Conservation (phyloP, 2,113 vertebrate genomes). For the Cromileptes altivelis region DNA sequence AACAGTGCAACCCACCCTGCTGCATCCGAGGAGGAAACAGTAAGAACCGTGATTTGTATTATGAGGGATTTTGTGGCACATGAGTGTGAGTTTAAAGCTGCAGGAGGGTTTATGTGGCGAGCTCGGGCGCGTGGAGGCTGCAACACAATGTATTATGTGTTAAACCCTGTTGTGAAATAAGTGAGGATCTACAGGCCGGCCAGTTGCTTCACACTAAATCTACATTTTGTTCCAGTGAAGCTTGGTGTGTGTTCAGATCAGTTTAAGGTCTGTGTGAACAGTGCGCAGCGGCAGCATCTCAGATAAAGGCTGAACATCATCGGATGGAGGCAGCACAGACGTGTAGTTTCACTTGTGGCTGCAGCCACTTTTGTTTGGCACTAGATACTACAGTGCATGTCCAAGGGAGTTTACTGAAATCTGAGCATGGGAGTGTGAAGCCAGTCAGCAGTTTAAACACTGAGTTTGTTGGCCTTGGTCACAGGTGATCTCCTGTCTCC, state of each 20-base stretch:
- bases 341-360: constrained; percentile 73
- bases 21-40: constrained; percentile 56
- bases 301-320: constrained; percentile 45
- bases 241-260: not conserved
- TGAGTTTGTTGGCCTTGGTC: constrained; percentile 14
- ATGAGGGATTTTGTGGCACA: not conserved
- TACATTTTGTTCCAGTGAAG: not conserved
- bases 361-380: constrained; percentile 62
- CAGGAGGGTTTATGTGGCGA: constrained; percentile 6
- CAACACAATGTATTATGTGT: constrained; percentile 28
- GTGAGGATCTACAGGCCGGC: constrained; percentile 22
- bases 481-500: not conserved
- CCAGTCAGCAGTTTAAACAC: not conserved
- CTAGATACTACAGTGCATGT: not conserved
- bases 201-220: constrained; percentile 1
- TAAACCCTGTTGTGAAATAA: constrained; percentile 31
- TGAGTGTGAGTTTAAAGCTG: constrained; percentile 10
- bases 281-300: constrained; percentile 39
- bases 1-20: constrained; percentile 52
- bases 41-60: constrained; percentile 50
- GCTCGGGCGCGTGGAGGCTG: constrained; percentile 15
- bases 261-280: constrained; percentile 5
- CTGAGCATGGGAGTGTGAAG: not conserved
- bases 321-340: constrained; percentile 49
- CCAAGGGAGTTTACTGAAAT: constrained; percentile 2